A percentile compares a stretch with the other conserved stretches of the same genome.
Conservation (phyloP, 1,140 invertebrate genomes). For the Musca vetustissima region DNA sequence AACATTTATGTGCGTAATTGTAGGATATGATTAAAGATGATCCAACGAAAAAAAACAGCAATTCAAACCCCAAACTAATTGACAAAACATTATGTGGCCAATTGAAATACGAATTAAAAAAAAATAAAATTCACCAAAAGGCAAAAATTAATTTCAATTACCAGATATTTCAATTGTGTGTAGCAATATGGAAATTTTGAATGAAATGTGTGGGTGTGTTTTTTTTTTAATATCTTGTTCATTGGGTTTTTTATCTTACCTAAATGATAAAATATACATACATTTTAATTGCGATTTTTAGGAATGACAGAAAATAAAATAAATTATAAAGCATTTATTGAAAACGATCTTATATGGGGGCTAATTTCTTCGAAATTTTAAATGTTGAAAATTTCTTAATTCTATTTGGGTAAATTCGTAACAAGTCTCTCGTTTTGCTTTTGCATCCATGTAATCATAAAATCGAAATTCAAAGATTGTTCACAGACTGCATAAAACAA, state of each 20-base stretch:
- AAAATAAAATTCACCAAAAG: neutral
- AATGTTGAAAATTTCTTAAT: no score
- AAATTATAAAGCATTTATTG: no score
- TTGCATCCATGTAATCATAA: no score
- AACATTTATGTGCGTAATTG: neutral
- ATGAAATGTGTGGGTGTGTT: neutral
- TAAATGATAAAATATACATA: neutral
- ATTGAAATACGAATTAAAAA: neutral
- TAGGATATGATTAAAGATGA: constrained; percentile 1
- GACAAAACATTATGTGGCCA: constrained; percentile 15
- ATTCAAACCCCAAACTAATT: neutral
- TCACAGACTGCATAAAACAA: no score
- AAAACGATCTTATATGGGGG: no score
- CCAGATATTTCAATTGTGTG: constrained; percentile 2
- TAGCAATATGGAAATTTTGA: neutral
- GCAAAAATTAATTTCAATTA: neutral
- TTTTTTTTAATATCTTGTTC: neutral
- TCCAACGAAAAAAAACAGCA: neutral
- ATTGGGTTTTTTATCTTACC: neutral
- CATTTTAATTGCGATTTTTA: no score
- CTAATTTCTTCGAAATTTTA: no score
- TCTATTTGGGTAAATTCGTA: no score
- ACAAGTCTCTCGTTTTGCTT: no score
- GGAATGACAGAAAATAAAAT: no score
- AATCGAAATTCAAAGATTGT: no score